A percentile compares a stretch with the other conserved stretches of the same genome.
These are phyloP conservation scores for Probosciger aterrimus DNA, from an alignment of 2,113 vertebrate species.

Conservation along the genomic window DNA sequence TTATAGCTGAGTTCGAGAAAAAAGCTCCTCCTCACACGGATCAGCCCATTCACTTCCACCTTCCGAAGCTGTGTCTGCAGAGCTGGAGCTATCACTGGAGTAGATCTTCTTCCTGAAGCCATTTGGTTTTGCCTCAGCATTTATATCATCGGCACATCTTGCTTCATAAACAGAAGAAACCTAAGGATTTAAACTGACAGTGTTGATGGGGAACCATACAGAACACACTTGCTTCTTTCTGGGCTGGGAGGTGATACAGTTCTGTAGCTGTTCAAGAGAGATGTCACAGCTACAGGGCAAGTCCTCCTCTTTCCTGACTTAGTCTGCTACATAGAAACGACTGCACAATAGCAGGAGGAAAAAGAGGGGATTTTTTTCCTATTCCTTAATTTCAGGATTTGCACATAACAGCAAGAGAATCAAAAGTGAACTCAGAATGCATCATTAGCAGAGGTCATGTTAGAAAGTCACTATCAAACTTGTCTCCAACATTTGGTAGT, in stretches of 20 bases:
- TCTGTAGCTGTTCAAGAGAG: neutral
- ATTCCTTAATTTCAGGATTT: neutral
- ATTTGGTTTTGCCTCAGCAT: constrained; percentile 65
- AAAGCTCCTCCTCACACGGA: constrained; percentile 76
- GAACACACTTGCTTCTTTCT: neutral
- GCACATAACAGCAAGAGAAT: neutral
- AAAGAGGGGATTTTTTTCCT: neutral
- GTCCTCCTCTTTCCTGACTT: neutral
- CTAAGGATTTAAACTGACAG: constrained; percentile 74
- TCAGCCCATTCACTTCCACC: constrained; percentile 78
- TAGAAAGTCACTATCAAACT: neutral
- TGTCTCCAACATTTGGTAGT: neutral
- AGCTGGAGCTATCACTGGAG: constrained; percentile 80
- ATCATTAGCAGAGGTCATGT: neutral
- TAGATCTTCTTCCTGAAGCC: constrained; percentile 74
- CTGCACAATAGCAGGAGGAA: neutral
- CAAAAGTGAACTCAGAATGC: neutral
- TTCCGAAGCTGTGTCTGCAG: constrained; percentile 80
- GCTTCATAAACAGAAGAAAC: constrained; percentile 93
- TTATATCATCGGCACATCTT: constrained; percentile 77
- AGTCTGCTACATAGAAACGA: neutral
- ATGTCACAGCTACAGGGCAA: neutral
- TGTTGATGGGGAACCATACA: constrained; percentile 52
- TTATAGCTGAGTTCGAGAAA: constrained; percentile 82
- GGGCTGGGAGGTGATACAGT: neutral